phyloP scores from a whole-genome alignment of 2,113 vertebrate genomes.

The Clarias macrocephalus region DNA sequence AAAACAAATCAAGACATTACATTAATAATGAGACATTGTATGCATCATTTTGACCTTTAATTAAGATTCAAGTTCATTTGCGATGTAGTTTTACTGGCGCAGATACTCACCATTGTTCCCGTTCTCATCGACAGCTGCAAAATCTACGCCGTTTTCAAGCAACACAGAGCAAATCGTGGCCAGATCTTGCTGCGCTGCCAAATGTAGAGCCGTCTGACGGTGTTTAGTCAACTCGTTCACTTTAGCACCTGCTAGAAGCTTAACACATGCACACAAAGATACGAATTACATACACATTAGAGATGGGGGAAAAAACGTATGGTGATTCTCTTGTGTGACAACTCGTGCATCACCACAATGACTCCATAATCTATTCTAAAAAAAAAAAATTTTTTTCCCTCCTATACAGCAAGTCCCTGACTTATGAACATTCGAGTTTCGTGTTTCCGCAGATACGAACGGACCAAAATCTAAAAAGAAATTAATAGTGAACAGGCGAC shows the following conservation, averaged over 20 bases:
- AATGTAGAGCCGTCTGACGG: conserved; percentile 92
- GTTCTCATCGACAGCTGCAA: conserved; percentile 92
- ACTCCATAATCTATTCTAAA: too few species aligned
- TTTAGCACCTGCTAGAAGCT: conserved; percentile 96
- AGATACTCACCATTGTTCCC: conserved; percentile 84
- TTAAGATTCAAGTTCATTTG: background rate
- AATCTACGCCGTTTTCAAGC: conserved; percentile 92
- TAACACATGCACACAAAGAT: conserved; percentile 31
- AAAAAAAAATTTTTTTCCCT: too few species aligned
- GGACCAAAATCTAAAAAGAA: too few species aligned
- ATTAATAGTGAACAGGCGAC: too few species aligned
- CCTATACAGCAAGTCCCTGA: too few species aligned
- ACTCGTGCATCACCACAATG: too few species aligned
- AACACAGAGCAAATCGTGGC: conserved; percentile 95
- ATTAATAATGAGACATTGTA: too few species aligned
- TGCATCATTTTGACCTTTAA: background rate
- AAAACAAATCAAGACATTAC: background rate
- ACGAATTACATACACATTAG: background rate
- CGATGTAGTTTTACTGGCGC: background rate
- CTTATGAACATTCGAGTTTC: too few species aligned
- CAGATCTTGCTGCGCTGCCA: conserved; percentile 94
- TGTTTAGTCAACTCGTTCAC: conserved; percentile 98
- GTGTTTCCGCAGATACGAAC: too few species aligned
- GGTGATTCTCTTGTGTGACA: too few species aligned
- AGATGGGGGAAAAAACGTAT: too few species aligned